These are phyloP conservation scores for Allacma fusca DNA, from an alignment of 2,888 invertebrate species.

Conservation along the genomic window DNA sequence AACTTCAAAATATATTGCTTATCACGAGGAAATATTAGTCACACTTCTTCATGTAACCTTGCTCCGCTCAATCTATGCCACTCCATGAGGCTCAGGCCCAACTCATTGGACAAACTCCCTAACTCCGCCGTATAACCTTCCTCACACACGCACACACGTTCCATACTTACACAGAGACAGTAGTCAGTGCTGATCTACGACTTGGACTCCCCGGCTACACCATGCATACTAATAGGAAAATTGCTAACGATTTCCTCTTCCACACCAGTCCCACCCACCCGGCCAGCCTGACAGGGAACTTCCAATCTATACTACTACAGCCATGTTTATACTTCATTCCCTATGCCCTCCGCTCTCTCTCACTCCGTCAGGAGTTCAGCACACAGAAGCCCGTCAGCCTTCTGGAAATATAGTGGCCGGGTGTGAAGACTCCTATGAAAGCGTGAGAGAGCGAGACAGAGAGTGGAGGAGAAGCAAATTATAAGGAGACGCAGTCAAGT, in stretches of 20 bases:
- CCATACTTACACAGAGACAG: neutral
- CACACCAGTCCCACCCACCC: neutral
- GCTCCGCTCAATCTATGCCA: neutral
- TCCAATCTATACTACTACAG: neutral
- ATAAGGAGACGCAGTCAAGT: neutral
- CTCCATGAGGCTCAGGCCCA: neutral
- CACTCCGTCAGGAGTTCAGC: too few species aligned
- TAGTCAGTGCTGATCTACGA: neutral
- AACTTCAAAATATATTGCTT: too few species aligned
- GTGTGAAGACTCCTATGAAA: too few species aligned
- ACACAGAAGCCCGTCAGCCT: too few species aligned
- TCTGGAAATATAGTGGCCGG: too few species aligned
- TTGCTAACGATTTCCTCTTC: constrained; percentile 10
- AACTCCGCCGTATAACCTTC: neutral
- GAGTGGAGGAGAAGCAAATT: neutral
- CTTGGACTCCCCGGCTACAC: neutral
- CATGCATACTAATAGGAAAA: constrained; percentile 16
- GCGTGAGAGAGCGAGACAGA: neutral
- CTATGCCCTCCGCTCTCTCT: too few species aligned
- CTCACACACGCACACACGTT: constrained; percentile 2
- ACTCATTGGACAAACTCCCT: too few species aligned
- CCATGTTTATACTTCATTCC: neutral
- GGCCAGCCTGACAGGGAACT: neutral
- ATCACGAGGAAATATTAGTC: neutral
- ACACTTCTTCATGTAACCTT: neutral